phyloP scores from a whole-genome alignment of 2,888 invertebrate species.

The Keiferia lycopersicella region DNA sequence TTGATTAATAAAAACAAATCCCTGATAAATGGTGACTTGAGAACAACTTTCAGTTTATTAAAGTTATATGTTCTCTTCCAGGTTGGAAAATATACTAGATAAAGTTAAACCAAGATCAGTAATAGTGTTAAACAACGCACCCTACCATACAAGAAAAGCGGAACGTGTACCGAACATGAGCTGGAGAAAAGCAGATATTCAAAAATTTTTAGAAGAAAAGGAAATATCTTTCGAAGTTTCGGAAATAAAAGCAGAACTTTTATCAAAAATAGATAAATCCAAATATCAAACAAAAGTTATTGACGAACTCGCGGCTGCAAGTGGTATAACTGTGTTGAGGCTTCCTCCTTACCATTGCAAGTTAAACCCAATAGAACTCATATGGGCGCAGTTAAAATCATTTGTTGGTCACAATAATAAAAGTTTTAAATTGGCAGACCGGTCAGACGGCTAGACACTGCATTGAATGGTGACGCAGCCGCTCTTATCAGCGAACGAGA shows the following conservation, averaged over 20 bases:
- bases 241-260: not conserved
- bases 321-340: slow-evolving; percentile 30
- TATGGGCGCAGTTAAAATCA: too few species aligned
- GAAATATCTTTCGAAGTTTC: not conserved
- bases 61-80: slow-evolving; percentile 3
- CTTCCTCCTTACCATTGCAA: slow-evolving; percentile 32
- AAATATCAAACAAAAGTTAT: not conserved
- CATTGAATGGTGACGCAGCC: too few species aligned
- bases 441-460: too few species aligned
- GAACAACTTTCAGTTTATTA: too few species aligned
- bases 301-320: not conserved
- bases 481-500: too few species aligned
- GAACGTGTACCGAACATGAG: not conserved
- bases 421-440: too few species aligned
- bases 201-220: not conserved
- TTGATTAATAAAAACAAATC: too few species aligned
- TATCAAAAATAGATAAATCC: not conserved
- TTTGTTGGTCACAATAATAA: too few species aligned
- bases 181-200: not conserved
- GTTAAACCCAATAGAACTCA: slow-evolving; percentile 29
- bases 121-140: not conserved
- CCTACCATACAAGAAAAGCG: not conserved
- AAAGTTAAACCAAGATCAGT: slow-evolving; percentile 14
- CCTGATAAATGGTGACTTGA: too few species aligned
- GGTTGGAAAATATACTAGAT: not conserved